These are phyloP conservation scores for Eudemis profundana DNA, from an alignment of 2,888 invertebrate species.

Conservation along the genomic window DNA sequence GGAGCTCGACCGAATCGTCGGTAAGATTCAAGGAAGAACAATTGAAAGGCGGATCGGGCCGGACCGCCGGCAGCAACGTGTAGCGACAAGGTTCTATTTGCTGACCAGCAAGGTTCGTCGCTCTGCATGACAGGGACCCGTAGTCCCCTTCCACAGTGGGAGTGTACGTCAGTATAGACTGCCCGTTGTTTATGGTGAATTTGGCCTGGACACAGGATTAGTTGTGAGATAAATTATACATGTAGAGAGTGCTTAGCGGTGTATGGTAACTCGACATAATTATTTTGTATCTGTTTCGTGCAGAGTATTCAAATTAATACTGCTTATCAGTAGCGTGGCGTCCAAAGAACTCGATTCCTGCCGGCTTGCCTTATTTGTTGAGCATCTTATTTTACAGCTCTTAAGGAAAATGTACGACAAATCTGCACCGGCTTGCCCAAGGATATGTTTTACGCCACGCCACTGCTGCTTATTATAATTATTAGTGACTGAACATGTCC, in stretches of 20 bases:
- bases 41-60: slow-evolving; percentile 91
- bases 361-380: too few relatives aligned
- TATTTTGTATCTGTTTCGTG: slow-evolving; percentile 7
- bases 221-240: slow-evolving; percentile 11
- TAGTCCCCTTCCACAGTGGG: slow-evolving; percentile 91
- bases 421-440: too few relatives aligned
- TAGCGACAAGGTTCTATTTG: slow-evolving; percentile 91
- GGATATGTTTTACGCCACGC: too few relatives aligned
- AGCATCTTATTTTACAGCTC: too few relatives aligned
- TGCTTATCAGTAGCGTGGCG: background rate
- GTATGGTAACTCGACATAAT: slow-evolving; percentile 11
- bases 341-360: too few relatives aligned
- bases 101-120: slow-evolving; percentile 89
- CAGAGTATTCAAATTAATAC: slow-evolving; percentile 4
- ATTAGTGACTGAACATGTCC: too few relatives aligned
- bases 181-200: slow-evolving; percentile 84
- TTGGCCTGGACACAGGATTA: slow-evolving; percentile 67
- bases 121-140: slow-evolving; percentile 91
- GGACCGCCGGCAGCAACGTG: slow-evolving; percentile 90
- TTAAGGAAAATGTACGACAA: too few relatives aligned
- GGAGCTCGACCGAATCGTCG: slow-evolving; percentile 90
- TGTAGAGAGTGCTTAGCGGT: slow-evolving; percentile 7
- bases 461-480: too few relatives aligned
- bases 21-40: slow-evolving; percentile 92
- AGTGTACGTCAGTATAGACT: slow-evolving; percentile 90